A percentile compares a stretch with the other conserved stretches of the same genome.
Evolutionary conservation across 2,113 vertebrate genomes (phyloP).

Genomic region (Cnemophilus loriae): DNA sequence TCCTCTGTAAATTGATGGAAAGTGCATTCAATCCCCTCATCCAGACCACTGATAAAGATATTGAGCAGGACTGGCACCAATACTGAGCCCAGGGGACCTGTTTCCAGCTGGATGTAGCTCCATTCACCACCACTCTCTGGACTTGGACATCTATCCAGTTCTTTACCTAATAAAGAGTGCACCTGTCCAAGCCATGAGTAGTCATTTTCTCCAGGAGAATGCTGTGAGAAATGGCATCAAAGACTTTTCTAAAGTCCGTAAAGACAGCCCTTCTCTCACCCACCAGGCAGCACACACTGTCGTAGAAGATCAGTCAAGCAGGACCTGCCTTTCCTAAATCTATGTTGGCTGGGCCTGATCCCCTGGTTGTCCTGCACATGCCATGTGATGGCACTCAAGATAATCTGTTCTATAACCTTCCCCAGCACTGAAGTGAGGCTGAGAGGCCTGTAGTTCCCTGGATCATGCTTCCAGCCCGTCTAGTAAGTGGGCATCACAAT

Average conservation of each 20-base stretch:
- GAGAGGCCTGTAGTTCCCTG: neutral
- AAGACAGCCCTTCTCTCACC: neutral
- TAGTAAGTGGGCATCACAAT: too few species aligned
- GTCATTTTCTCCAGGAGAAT: neutral
- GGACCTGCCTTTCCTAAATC: neutral
- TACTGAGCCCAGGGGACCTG: neutral
- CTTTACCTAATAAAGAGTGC: neutral
- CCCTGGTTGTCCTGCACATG: neutral
- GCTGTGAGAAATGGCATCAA: neutral
- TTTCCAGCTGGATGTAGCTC: neutral
- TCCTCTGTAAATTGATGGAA: neutral
- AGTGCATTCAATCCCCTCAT: neutral
- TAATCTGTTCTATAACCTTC: neutral
- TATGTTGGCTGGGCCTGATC: neutral
- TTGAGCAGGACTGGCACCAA: neutral
- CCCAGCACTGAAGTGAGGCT: too few species aligned
- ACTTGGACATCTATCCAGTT: fast-evolving
- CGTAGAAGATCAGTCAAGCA: neutral
- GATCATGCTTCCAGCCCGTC: neutral
- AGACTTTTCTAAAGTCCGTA: neutral
- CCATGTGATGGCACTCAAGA: neutral
- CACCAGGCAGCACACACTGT: fast-evolving
- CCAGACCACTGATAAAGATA: neutral
- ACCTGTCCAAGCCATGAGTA: neutral
- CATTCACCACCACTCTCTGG: neutral